phyloP scores from a whole-genome alignment of 2,113 vertebrate genomes.

The Tinamus guttatus region DNA sequence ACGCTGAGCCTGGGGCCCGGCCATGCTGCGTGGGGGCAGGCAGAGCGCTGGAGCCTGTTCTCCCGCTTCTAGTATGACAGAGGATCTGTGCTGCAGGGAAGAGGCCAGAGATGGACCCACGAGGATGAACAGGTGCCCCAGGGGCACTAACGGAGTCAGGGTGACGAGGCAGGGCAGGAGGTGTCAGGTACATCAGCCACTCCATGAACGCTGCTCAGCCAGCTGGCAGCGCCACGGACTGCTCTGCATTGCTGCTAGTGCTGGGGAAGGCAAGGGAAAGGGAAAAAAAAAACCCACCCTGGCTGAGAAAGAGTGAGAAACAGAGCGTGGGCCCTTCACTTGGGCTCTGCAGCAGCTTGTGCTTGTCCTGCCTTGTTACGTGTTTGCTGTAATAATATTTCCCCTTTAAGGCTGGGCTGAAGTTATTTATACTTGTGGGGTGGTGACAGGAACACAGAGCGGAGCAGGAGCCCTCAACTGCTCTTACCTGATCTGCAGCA shows the following conservation, averaged over 20 bases:
- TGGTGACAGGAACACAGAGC: constrained; percentile 72
- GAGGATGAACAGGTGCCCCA: background rate
- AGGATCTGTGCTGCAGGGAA: background rate
- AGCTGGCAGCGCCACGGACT: background rate
- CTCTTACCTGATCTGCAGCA: constrained; percentile 56
- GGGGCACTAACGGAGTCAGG: background rate
- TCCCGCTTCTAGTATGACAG: background rate
- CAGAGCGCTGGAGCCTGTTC: background rate
- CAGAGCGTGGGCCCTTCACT: background rate
- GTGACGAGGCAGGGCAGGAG: background rate
- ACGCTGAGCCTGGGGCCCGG: too few relatives aligned
- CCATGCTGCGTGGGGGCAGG: background rate
- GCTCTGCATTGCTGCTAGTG: accelerated
- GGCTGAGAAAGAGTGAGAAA: background rate
- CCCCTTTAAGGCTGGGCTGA: constrained; percentile 74
- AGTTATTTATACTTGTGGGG: constrained; percentile 73
- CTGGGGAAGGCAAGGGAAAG: background rate
- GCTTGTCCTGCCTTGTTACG: constrained; percentile 68
- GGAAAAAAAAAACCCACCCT: background rate
- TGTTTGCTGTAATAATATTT: constrained; percentile 73
- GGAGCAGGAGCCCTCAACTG: constrained; percentile 23
- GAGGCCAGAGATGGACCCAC: background rate
- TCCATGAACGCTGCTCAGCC: accelerated
- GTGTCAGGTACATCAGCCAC: background rate
- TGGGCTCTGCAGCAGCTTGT: background rate